Evolutionary conservation across 37 sponge, comb jelly and placozoan species (phyloP).

Genomic region (Amphimedon queenslandica): DNA sequence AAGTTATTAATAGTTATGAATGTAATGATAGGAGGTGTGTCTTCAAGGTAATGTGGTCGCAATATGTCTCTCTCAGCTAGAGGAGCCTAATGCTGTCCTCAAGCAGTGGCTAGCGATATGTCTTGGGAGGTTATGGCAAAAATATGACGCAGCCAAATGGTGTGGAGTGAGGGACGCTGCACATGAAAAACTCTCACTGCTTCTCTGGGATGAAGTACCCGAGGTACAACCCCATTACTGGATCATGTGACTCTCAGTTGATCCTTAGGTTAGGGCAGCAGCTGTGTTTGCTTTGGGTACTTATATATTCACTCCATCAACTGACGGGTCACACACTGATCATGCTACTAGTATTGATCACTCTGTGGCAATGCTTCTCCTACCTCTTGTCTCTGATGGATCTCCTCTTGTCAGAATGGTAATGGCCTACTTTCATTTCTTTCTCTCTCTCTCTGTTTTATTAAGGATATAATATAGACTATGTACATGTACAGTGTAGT

Average conservation of each 20-base stretch:
- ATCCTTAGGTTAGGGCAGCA: constrained; percentile 73
- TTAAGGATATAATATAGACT: background rate
- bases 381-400: constrained; percentile 63
- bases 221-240: constrained; percentile 63
- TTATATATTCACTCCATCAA: constrained; percentile 58
- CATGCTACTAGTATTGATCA: constrained; percentile 72
- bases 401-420: constrained; percentile 85
- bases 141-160: constrained; percentile 81
- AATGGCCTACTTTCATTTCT: background rate
- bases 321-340: constrained; percentile 43
- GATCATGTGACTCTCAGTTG: background rate
- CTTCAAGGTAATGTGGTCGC: constrained; percentile 57
- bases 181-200: constrained; percentile 75
- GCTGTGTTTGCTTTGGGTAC: constrained; percentile 91
- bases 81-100: constrained; percentile 68
- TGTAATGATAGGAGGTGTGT: constrained; percentile 49
- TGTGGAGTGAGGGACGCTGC: constrained; percentile 79
- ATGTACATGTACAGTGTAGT: background rate
- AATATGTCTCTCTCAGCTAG: constrained; percentile 70
- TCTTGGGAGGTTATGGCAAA: constrained; percentile 84
- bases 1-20: constrained; percentile 47
- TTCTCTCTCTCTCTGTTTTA: background rate
- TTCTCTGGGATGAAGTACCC: constrained; percentile 83
- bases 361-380: constrained; percentile 52
- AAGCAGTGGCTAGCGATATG: constrained; percentile 89